Percentiles rank a stretch among this genome's conserved stretches.
These are phyloP conservation scores for Leucoraja erinaceus DNA, from an alignment of 2,113 vertebrate genomes.

Conservation along the genomic window DNA sequence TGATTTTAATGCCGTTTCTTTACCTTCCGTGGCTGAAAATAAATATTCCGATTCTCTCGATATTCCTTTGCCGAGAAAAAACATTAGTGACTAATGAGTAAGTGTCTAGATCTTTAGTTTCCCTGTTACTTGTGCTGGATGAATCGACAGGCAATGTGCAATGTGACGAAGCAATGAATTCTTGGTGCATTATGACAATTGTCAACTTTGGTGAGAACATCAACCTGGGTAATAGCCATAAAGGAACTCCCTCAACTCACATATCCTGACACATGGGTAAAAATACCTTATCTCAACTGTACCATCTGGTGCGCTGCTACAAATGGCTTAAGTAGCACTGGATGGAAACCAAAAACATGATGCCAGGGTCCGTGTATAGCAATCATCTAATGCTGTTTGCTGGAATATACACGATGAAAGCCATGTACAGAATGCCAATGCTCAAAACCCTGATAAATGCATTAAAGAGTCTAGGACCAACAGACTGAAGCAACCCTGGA, in stretches of 20 bases:
- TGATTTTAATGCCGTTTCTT: background rate
- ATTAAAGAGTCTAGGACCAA: background rate
- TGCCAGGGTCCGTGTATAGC: background rate
- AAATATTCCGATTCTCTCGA: background rate
- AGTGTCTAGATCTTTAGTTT: background rate
- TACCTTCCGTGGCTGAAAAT: conserved; percentile 24
- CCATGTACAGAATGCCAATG: background rate
- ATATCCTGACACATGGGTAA: too few species aligned
- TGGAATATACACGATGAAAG: background rate
- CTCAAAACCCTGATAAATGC: background rate
- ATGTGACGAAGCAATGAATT: conserved; percentile 42
- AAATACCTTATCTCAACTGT: background rate
- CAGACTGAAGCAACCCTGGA: background rate
- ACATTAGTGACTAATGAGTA: background rate
- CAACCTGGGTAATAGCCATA: background rate
- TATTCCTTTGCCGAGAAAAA: background rate
- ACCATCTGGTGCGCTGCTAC: background rate
- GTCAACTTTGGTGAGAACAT: background rate
- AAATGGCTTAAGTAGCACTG: background rate
- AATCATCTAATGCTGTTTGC: background rate
- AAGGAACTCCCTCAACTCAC: too few species aligned
- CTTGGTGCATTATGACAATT: background rate
- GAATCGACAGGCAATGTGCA: conserved; percentile 42
- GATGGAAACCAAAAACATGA: background rate
- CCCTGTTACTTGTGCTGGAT: conserved; percentile 25